phyloP scores from a whole-genome alignment of 92 coral and sea anemone species.

The Montipora capitata region DNA sequence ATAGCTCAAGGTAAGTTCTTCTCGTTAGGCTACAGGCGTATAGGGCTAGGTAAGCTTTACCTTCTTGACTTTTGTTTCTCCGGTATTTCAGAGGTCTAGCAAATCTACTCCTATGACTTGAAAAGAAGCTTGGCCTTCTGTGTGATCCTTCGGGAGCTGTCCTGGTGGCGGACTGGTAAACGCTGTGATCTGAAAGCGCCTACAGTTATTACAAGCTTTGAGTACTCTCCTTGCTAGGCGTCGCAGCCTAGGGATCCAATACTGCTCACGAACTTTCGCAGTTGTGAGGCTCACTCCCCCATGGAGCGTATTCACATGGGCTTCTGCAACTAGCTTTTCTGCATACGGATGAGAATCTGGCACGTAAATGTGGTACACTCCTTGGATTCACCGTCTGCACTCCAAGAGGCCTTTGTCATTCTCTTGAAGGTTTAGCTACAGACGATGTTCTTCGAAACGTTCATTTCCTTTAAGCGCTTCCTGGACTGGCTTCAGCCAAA shows the following conservation, averaged over 20 bases:
- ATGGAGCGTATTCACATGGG: neutral
- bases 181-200: neutral
- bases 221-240: neutral
- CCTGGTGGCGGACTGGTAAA: neutral
- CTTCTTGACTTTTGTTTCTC: neutral
- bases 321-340: neutral
- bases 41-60: neutral
- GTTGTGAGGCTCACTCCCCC: slow-evolving; percentile 1
- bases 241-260: neutral
- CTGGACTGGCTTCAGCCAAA: neutral
- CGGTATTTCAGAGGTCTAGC: slow-evolving; percentile 3
- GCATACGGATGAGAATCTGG: neutral
- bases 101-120: neutral
- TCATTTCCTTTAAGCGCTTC: neutral
- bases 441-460: neutral
- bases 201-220: neutral
- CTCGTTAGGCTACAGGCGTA: slow-evolving; percentile 3
- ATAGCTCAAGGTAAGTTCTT: neutral
- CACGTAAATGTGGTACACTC: neutral
- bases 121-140: neutral
- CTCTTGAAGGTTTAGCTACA: neutral
- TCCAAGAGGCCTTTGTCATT: neutral
- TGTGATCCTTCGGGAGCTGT: neutral
- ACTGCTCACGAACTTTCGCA: neutral
- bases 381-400: neutral